These are phyloP conservation scores for Lepus townsendii DNA, from an alignment of 2,797 vertebrate species.

Conservation along the genomic window DNA sequence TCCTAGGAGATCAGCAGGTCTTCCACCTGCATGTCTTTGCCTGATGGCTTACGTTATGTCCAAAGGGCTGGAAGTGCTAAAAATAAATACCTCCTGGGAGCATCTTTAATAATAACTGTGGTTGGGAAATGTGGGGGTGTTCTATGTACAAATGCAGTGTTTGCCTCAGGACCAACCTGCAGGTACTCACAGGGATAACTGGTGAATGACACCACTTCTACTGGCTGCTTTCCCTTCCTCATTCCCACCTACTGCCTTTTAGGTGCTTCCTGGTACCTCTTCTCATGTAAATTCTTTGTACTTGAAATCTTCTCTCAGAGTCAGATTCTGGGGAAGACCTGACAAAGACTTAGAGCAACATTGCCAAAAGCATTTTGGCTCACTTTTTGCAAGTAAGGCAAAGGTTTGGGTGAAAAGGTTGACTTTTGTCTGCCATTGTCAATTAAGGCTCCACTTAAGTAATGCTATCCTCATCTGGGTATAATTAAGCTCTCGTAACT, in stretches of 20 bases:
- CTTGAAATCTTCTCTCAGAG: background rate
- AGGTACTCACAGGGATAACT: background rate
- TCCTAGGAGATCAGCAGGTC: background rate
- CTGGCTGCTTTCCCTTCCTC: background rate
- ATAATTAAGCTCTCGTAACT: background rate
- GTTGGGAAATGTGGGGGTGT: background rate
- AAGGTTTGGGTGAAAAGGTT: background rate
- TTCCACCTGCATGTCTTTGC: background rate
- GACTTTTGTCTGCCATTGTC: background rate
- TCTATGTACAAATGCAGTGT: background rate
- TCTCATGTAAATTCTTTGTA: slow-evolving; percentile 7
- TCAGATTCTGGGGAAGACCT: background rate
- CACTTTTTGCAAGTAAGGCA: background rate
- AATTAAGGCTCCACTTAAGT: background rate
- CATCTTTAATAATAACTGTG: background rate
- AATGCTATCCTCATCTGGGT: background rate
- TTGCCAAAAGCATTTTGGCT: background rate
- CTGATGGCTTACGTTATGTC: background rate
- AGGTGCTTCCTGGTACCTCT: background rate
- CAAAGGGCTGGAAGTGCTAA: background rate
- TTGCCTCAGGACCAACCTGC: background rate
- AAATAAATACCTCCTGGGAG: background rate
- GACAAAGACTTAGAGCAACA: background rate
- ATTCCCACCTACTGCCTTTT: background rate
- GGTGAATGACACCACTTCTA: background rate